Evolutionary conservation across 2,888 invertebrate genomes (phyloP).

Genomic region (Danaus chrysippus): DNA sequence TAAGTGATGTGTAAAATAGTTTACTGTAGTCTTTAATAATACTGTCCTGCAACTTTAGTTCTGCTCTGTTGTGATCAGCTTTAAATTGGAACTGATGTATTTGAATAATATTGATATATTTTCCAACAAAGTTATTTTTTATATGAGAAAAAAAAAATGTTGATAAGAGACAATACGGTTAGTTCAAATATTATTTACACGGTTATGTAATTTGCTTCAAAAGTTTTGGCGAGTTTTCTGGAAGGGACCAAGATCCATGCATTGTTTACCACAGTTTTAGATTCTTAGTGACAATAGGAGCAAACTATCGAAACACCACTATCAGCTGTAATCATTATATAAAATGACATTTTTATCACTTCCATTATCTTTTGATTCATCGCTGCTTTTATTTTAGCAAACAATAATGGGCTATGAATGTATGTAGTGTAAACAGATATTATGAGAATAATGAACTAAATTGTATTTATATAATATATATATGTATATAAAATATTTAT

Average conservation of each 20-base stretch:
- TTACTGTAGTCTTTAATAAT: slow-evolving; percentile 62
- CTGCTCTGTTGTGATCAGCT: slow-evolving; percentile 76
- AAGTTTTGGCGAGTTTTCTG: slow-evolving; percentile 62
- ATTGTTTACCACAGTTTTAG: slow-evolving; percentile 43
- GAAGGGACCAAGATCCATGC: slow-evolving; percentile 73
- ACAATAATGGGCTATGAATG: slow-evolving; percentile 70
- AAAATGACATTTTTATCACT: slow-evolving; percentile 60
- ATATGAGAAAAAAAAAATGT: slow-evolving; percentile 69
- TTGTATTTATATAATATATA: slow-evolving; percentile 60
- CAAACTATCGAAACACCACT: slow-evolving; percentile 36
- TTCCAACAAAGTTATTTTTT: slow-evolving; percentile 74
- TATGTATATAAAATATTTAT: no score
- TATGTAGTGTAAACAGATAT: slow-evolving; percentile 49
- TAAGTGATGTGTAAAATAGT: slow-evolving; percentile 72
- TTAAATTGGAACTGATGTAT: slow-evolving; percentile 73
- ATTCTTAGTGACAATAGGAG: slow-evolving; percentile 34
- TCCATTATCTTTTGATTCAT: slow-evolving; percentile 52
- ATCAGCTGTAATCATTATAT: slow-evolving; percentile 43
- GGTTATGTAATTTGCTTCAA: slow-evolving; percentile 48
- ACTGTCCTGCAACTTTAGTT: slow-evolving; percentile 76
- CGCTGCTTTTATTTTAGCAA: slow-evolving; percentile 46
- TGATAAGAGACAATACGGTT: slow-evolving; percentile 75
- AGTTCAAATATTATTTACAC: slow-evolving; percentile 55
- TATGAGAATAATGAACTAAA: slow-evolving; percentile 58
- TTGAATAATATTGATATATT: slow-evolving; percentile 67